Evolutionary conservation across 30 jellyfish, hydroid and myxozoan species (phyloP).

Genomic region (Aurelia coerulea): DNA sequence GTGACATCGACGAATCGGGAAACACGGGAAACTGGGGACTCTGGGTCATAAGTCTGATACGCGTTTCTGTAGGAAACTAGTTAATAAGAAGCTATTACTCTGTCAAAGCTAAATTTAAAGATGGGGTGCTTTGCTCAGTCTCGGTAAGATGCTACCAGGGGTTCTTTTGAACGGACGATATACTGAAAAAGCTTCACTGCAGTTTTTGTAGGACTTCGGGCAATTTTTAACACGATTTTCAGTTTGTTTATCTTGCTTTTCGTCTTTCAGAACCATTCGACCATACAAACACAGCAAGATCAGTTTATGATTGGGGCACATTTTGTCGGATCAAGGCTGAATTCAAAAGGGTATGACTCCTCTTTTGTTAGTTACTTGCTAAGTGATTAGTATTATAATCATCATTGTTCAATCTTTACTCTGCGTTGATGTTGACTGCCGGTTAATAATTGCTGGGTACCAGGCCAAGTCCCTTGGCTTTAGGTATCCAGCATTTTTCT

Average conservation of each 20-base stretch:
- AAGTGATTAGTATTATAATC: neutral
- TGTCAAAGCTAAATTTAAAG: too few relatives aligned
- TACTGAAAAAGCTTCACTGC: too few relatives aligned
- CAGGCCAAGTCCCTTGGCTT: too few relatives aligned
- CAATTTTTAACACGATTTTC: neutral
- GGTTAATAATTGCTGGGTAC: neutral
- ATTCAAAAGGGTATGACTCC: conserved; percentile 74
- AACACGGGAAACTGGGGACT: too few relatives aligned
- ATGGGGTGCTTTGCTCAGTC: too few relatives aligned
- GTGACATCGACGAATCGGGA: too few relatives aligned
- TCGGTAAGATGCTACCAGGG: too few relatives aligned
- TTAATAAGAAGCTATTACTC: too few relatives aligned
- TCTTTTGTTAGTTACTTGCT: neutral
- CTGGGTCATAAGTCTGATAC: too few relatives aligned
- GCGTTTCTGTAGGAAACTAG: too few relatives aligned
- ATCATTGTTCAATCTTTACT: neutral
- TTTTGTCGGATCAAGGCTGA: conserved; percentile 67
- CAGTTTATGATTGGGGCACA: conserved; percentile 70
- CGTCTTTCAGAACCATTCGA: conserved; percentile 88
- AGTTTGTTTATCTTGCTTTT: neutral
- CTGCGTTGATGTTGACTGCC: neutral
- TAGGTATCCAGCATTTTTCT: too few relatives aligned
- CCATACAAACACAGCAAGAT: conserved; percentile 95
- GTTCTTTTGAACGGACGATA: neutral
- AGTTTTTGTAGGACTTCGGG: neutral